These are phyloP conservation scores for Mus spicilegus DNA, from an alignment of 2,113 vertebrate genomes.

Conservation along the genomic window DNA sequence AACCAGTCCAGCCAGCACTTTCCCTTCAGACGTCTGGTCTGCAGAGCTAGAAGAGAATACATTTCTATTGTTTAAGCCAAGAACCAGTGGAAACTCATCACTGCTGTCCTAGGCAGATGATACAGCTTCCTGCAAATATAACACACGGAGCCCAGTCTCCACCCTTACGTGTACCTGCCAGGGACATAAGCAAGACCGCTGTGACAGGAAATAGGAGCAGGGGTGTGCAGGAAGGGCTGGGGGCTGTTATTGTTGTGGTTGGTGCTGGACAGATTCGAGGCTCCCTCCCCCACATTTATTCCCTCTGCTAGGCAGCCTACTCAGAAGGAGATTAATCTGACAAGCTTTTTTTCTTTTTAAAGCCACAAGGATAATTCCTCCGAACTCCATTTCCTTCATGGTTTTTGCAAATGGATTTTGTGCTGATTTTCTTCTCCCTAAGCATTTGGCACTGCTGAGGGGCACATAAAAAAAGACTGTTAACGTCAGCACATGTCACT, in stretches of 20 bases:
- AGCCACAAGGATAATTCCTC: background rate
- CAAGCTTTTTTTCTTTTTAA: slow-evolving; percentile 14
- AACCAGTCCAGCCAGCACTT: background rate
- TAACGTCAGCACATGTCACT: background rate
- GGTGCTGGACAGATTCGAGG: background rate
- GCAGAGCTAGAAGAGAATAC: background rate
- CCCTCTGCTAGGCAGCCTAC: background rate
- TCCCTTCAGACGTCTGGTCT: background rate
- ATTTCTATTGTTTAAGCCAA: background rate
- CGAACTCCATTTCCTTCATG: slow-evolving; percentile 41
- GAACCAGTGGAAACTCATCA: background rate
- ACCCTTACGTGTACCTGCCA: background rate
- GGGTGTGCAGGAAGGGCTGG: background rate
- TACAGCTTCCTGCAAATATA: background rate
- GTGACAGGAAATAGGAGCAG: rapidly evolving
- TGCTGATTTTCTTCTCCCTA: background rate
- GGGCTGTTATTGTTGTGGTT: background rate
- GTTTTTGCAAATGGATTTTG: slow-evolving; percentile 64
- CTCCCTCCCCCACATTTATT: background rate
- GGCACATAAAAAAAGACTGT: background rate
- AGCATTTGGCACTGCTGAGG: slow-evolving; percentile 43
- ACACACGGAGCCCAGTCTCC: background rate
- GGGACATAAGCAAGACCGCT: rapidly evolving
- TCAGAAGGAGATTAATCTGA: background rate
- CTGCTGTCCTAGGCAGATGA: background rate